Evolutionary conservation across 2,888 invertebrate genomes (phyloP), one percentile per base, ranked within the genome.

Genomic region (Suillia variegata): DNA sequence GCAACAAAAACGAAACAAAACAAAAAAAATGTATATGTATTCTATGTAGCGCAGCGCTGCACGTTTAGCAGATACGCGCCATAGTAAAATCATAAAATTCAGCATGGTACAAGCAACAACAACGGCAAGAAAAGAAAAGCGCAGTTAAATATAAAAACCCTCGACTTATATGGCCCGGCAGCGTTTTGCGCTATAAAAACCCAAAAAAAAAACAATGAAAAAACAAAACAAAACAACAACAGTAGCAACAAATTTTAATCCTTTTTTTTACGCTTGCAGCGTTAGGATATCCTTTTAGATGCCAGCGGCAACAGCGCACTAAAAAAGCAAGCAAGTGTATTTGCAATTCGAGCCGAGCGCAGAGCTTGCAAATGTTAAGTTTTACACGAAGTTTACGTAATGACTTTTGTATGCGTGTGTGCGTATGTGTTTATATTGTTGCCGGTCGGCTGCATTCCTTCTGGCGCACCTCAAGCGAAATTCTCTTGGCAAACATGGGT

Each of bases 231-330:
- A n/a, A n/a, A n/a, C n/a, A n/a, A n/a, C n/a, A n/a, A n/a, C n/a
- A n/a, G 31, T 31, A 38, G 38, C 38, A 38, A 38, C 38, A 38
- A 8, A 38, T 38, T 38, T 38, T 38, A 38, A 38, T 38, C 38
- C 38, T 38, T 38, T 38, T 38, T 26, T 26, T 10, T n/a, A n/a
- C 6, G 31, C 31, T 12, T 8, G 31, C 31, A 31, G 31, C 31
- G 12, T 12, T 31, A 8, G n/a, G n/a, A n/a, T n/a, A n/a, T n/a
- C n/a, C n/a, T n/a, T n/a, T n/a, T n/a, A n/a, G n/a, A n/a, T n/a
- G n/a, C n/a, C n/a, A n/a, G n/a, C n/a, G n/a, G n/a, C n/a, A n/a
- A n/a, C n/a, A n/a, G n/a, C n/a, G n/a, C n/a, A n/a, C n/a, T n/a
- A n/a, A n/a, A n/a, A n/a, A n/a, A n/a, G n/a, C n/a, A n/a, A n/a